phyloP scores from a whole-genome alignment of 2,113 vertebrate species.

The Crotalus tigris region DNA sequence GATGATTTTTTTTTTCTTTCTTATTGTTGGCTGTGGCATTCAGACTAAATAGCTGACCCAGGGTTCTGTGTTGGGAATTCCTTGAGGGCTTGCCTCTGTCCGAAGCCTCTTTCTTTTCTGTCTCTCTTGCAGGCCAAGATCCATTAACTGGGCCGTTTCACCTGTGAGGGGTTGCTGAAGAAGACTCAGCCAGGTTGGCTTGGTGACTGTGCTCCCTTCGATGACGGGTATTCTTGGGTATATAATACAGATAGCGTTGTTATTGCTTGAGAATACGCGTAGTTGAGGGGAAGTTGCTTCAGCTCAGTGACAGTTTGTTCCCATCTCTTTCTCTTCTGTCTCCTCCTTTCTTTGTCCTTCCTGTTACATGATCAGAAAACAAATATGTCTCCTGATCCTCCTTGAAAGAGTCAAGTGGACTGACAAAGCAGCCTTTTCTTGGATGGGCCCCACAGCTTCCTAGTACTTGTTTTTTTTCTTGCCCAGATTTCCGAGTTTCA shows the following conservation, averaged over 20 bases:
- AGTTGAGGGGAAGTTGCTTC: conserved; percentile 70
- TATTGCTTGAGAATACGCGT: conserved; percentile 84
- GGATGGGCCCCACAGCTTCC: not conserved
- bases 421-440: not conserved
- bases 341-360: not conserved
- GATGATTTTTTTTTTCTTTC: not conserved
- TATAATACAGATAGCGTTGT: conserved; percentile 78
- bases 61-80: not conserved
- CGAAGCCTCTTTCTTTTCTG: not conserved
- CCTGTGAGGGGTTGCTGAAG: not conserved
- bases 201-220: conserved; percentile 61
- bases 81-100: not conserved
- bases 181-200: not conserved
- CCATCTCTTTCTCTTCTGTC: not conserved
- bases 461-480: not conserved
- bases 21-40: not conserved
- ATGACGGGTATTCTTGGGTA: conserved; percentile 75
- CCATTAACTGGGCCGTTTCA: not conserved
- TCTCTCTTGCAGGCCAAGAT: not conserved
- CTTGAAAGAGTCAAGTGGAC: not conserved
- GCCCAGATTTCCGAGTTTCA: not conserved
- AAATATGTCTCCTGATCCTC: not conserved
- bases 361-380: not conserved
- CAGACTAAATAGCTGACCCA: not conserved
- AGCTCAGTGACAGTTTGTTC: not conserved